A percentile compares a stretch with the other conserved stretches of the same genome.
These are phyloP conservation scores for Limonius californicus DNA, from an alignment of 1,140 invertebrate genomes.

Conservation along the genomic window DNA sequence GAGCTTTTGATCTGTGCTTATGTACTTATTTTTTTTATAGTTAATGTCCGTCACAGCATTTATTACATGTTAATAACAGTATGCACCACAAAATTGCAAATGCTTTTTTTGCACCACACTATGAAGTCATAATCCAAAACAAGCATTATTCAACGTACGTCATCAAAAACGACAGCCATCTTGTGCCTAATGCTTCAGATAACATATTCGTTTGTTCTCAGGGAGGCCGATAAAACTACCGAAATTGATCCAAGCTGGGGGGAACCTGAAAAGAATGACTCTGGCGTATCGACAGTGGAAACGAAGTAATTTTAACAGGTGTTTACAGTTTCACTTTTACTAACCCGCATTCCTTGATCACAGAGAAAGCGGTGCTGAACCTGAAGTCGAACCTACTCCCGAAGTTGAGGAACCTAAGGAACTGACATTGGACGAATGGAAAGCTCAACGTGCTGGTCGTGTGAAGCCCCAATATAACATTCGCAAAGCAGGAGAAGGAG, in stretches of 20 bases:
- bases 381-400: conserved; percentile 50
- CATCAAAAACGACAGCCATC: no score
- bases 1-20: no score
- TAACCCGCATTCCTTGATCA: not conserved
- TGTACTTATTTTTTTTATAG: no score
- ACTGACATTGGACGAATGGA: conserved; percentile 86
- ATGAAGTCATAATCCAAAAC: not conserved
- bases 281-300: conserved; percentile 33
- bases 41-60: no score
- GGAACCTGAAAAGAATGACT: conserved; percentile 53
- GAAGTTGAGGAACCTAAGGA: conserved; percentile 75
- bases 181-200: no score
- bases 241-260: conserved; percentile 39
- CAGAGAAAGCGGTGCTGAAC: conserved; percentile 46
- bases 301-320: conserved; percentile 44
- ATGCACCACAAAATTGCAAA: not conserved
- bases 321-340: no score
- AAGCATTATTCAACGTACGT: no score
- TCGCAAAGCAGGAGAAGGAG: conserved; percentile 88
- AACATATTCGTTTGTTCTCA: conserved; percentile 7
- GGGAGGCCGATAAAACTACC: conserved; percentile 39
- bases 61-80: no score
- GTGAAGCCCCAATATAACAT: conserved; percentile 83
- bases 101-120: conserved; percentile 3
- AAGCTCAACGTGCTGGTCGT: conserved; percentile 67